Conservation (phyloP, 1,140 invertebrate species). For the Papilio glaucus region DNA sequence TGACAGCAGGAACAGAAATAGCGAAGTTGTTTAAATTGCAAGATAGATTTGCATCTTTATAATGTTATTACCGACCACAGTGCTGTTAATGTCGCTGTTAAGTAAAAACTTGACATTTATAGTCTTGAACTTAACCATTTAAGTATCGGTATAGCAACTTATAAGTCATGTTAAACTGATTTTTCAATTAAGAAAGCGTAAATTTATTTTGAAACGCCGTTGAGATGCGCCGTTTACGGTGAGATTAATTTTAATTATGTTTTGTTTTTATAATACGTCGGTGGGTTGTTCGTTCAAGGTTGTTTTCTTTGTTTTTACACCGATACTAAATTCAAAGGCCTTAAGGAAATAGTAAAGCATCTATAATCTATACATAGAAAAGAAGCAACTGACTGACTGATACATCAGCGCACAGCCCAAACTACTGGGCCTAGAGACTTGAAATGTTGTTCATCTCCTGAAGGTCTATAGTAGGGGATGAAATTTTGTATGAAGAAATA, state of each 20-base stretch:
- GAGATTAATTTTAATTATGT: slow-evolving; percentile 25
- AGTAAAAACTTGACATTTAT: slow-evolving; percentile 34
- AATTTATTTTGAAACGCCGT: background rate
- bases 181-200: slow-evolving; percentile 33
- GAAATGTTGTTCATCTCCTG: no score
- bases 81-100: slow-evolving; percentile 20
- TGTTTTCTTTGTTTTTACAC: background rate
- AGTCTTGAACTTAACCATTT: slow-evolving; percentile 30
- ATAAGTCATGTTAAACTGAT: slow-evolving; percentile 32
- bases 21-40: background rate
- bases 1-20: background rate
- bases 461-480: no score
- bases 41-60: slow-evolving; percentile 32
- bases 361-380: background rate
- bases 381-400: no score
- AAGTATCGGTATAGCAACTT: slow-evolving; percentile 13
- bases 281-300: background rate
- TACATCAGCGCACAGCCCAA: no score
- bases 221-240: background rate
- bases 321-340: background rate
- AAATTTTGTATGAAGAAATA: no score
- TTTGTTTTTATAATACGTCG: slow-evolving; percentile 2
- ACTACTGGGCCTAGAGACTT: no score
- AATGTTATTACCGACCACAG: slow-evolving; percentile 9
- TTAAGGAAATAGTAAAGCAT: background rate